Base-by-base conservation (phyloP, 2,113 vertebrate genomes). In the Malurus melanocephalus region DNA sequence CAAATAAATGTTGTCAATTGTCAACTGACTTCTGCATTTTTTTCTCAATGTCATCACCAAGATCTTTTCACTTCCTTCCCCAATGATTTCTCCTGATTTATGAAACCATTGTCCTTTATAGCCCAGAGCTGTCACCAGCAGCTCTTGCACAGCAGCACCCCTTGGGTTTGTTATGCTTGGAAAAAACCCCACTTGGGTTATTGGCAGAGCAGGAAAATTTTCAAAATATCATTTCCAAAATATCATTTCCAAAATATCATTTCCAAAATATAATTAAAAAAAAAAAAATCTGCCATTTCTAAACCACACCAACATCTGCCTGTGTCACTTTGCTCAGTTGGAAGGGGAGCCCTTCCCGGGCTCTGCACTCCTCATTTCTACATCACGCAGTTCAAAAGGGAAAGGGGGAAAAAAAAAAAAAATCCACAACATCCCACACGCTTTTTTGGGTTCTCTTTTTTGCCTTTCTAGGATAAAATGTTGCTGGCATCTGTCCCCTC, bases 401-500 rank as follows among this genome's bases (percentile, higher is more conserved):
- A 19, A 12, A 33, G 61, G 10, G 38, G 2, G 2, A 3, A 28
- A 56, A 46, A 13, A 71, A 52, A 61, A 71, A 92, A 40, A 68
- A 81, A 42, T 11, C 61, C 62, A 87, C 84, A 88, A 59, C 92
- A 65, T 60, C 92, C 89, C 85, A 87, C 93, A 89, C 75, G 2
- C 69, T 89, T 89, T 80, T 90, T 51, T 30, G 55, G 72, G 64
- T 48, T 87, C 23, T 60, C 46, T 76, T 56, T 55, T 62, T 59
- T 80, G 52, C 91, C 89, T 92, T 96, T 92, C 93, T 91, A 94
- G 91, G 93, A 94, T 93, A 87, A 94, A 93, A 94, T 4, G 53
- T 60, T 77, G 89, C 91, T 93, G 94, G 93, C 93, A 95, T 87
- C 87, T 93, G 94, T 94, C 87, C 94, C 76, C 82, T 56, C 74